Evolutionary conservation across 2,888 invertebrate species (phyloP).

Genomic region (Piscicola geometra): DNA sequence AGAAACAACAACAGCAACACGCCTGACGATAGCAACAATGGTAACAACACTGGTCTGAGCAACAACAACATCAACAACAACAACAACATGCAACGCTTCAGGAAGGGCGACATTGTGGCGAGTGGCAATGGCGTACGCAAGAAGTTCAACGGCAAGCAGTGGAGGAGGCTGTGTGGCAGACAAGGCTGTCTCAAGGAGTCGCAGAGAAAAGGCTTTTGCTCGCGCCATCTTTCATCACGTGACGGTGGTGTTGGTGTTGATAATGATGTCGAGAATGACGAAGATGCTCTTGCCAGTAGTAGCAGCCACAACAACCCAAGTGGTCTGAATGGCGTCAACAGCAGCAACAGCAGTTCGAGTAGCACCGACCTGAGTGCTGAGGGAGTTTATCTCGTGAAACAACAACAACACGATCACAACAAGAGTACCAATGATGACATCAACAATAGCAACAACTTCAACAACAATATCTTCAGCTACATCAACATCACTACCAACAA

Average conservation of each 20-base stretch:
- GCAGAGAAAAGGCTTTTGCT: slow-evolving; percentile 92
- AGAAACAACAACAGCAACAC: neutral
- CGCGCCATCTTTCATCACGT: slow-evolving; percentile 85
- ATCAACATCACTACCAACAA: neutral
- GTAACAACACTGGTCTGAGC: neutral
- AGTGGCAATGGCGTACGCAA: slow-evolving; percentile 71
- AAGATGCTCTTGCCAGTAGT: neutral
- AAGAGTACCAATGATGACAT: too few species aligned
- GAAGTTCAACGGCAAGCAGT: slow-evolving; percentile 99
- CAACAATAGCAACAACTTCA: too few species aligned
- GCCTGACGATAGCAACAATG: neutral
- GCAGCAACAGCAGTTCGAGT: neutral
- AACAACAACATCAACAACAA: neutral
- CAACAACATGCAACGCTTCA: slow-evolving; percentile 18
- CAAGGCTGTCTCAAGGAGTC: slow-evolving; percentile 94
- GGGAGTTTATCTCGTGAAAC: slow-evolving; percentile 74
- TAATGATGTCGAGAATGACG: slow-evolving; percentile 5
- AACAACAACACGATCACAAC: slow-evolving; percentile 87
- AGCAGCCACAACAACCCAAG: neutral
- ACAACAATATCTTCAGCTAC: too few species aligned
- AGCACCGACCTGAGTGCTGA: too few species aligned
- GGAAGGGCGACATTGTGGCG: slow-evolving; percentile 32
- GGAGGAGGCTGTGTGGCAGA: slow-evolving; percentile 92
- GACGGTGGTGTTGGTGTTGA: neutral
- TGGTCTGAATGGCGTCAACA: neutral